Percentiles rank a stretch among this genome's conserved stretches.
Evolutionary conservation across 2,888 invertebrate species (phyloP).

Genomic region (Plagiodera versicolora): DNA sequence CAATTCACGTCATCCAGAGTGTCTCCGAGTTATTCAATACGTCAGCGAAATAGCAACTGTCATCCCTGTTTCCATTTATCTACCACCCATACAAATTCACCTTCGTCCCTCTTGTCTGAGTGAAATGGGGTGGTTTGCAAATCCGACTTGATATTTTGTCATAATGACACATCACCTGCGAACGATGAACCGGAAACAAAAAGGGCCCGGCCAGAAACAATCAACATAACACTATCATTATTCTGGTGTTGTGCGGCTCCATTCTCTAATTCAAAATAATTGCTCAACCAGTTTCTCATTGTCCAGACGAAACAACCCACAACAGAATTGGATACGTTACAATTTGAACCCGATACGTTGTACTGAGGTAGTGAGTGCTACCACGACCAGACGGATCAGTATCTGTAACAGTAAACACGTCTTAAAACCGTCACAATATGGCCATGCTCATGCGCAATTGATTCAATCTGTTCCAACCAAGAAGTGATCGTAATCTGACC

Average conservation of each 20-base stretch:
- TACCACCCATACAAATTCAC: too few species aligned
- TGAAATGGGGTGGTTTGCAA: too few species aligned
- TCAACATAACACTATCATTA: background rate
- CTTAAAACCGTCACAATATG: too few species aligned
- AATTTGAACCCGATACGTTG: background rate
- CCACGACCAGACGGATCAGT: background rate
- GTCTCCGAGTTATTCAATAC: too few species aligned
- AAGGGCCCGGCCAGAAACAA: background rate
- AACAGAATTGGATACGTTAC: background rate
- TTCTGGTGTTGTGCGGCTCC: background rate
- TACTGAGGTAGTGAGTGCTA: background rate
- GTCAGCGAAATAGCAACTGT: too few species aligned
- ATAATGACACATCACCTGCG: background rate
- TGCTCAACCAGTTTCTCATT: slow-evolving; percentile 1
- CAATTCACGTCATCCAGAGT: too few species aligned
- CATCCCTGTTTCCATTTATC: too few species aligned
- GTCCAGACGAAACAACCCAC: slow-evolving; percentile 13
- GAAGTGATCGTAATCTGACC: too few species aligned
- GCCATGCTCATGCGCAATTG: too few species aligned
- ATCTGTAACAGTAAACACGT: background rate
- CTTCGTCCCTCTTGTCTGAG: too few species aligned
- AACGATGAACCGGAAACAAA: background rate
- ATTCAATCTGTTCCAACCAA: too few species aligned
- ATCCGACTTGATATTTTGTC: background rate
- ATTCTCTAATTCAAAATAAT: slow-evolving; percentile 3